Conservation (phyloP, 2,888 invertebrate genomes). For the Rutpela maculata region DNA sequence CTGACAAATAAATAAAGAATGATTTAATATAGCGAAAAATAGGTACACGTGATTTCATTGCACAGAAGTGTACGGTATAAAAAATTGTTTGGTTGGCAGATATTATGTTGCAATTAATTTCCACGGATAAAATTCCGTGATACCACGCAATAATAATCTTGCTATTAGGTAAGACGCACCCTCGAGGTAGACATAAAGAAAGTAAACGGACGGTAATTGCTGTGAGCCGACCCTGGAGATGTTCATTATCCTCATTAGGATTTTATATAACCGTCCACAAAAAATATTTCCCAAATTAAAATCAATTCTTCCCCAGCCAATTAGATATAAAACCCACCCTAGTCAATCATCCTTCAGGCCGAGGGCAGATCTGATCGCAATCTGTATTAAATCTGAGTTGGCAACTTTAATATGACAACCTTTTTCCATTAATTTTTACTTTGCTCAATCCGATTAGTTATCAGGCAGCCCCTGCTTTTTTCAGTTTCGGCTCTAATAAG, state of each 20-base stretch:
- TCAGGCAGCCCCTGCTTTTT: slow-evolving; percentile 21
- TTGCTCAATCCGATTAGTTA: slow-evolving; percentile 31
- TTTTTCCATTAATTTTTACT: slow-evolving; percentile 37
- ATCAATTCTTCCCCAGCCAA: slow-evolving; percentile 12
- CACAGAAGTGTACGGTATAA: too few relatives aligned
- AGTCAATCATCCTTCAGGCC: slow-evolving; percentile 25
- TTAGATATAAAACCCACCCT: neutral
- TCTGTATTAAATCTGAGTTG: slow-evolving; percentile 33
- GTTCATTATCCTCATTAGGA: slow-evolving; percentile 8
- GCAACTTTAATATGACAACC: slow-evolving; percentile 37
- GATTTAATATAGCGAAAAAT: too few relatives aligned
- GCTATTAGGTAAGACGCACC: neutral
- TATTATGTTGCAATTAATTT: neutral
- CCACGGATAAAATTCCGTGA: neutral
- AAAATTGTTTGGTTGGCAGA: too few relatives aligned
- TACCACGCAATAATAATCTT: neutral
- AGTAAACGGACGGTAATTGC: neutral
- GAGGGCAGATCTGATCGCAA: slow-evolving; percentile 28
- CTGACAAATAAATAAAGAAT: too few relatives aligned
- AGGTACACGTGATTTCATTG: too few relatives aligned
- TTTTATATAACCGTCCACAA: neutral
- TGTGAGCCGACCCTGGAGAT: neutral
- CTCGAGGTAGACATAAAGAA: neutral
- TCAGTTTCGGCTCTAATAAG: neutral
- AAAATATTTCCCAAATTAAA: slow-evolving; percentile 16